Conservation (phyloP, 1,140 invertebrate species). For the Globodera ellingtonae region DNA sequence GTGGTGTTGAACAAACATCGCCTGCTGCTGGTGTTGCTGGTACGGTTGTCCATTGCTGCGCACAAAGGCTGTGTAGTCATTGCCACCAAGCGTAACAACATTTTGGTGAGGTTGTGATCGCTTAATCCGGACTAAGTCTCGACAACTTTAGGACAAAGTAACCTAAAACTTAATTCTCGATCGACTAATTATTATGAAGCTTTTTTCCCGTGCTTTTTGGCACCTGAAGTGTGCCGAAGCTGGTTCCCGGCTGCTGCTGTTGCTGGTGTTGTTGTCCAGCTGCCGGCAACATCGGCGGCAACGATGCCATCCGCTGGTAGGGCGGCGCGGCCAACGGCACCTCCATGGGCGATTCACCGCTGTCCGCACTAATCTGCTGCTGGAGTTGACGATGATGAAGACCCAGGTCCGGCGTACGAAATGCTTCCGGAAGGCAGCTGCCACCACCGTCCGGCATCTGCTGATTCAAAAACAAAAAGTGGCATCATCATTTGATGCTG, state of each 20-base stretch:
- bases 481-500: neutral
- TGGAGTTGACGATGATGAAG: neutral
- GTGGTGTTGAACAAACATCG: neutral
- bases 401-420: conserved; percentile 9
- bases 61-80: conserved; percentile 8
- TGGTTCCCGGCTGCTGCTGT: neutral
- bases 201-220: neutral
- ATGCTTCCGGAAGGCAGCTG: neutral
- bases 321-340: conserved; percentile 27
- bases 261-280: neutral
- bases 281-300: conserved; percentile 8
- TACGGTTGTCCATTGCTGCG: neutral
- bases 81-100: neutral
- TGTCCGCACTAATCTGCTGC: neutral
- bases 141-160: too few species aligned
- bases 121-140: too few species aligned
- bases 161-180: neutral
- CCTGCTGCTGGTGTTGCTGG: neutral
- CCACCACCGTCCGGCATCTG: neutral
- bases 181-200: neutral
- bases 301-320: conserved; percentile 24
- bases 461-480: neutral
- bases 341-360: neutral
- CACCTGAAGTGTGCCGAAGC: neutral
- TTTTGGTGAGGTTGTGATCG: neutral